These are phyloP conservation scores for Piscicola geometra DNA, from an alignment of 2,888 invertebrate species.

Conservation along the genomic window DNA sequence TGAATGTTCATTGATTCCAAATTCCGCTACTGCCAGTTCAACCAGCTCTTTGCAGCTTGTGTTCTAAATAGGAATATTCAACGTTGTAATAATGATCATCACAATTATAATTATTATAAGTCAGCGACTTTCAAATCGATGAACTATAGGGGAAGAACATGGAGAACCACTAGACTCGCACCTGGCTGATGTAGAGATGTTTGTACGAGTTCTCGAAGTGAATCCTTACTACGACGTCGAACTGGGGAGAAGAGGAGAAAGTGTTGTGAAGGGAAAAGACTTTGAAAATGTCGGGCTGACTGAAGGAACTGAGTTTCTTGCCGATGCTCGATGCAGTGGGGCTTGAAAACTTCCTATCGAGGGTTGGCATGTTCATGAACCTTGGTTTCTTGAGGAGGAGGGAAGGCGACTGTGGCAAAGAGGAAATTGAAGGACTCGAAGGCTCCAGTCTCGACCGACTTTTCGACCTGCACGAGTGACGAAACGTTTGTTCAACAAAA, in stretches of 20 bases:
- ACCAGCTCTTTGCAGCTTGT: conserved; percentile 27
- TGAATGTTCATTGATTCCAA: not conserved
- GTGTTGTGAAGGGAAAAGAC: conserved; percentile 1
- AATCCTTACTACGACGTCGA: not conserved
- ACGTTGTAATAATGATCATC: too few species aligned
- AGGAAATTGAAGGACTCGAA: not conserved
- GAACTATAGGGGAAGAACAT: not conserved
- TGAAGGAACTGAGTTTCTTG: not conserved
- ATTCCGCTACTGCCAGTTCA: conserved; percentile 10
- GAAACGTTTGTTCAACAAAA: not conserved
- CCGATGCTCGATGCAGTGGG: not conserved
- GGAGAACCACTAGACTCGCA: not conserved
- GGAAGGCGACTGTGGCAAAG: conserved; percentile 5
- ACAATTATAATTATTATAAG: too few species aligned
- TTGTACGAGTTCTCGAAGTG: not conserved
- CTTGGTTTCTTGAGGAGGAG: not conserved
- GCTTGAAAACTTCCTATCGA: not conserved
- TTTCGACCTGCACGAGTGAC: not conserved
- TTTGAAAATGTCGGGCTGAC: conserved; percentile 10
- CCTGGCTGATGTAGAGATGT: conserved; percentile 1
- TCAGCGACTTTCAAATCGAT: too few species aligned
- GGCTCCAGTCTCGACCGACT: not conserved
- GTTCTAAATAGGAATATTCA: not conserved
- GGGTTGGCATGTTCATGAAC: not conserved
- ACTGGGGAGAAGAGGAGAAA: not conserved